Evolutionary conservation across 2,888 invertebrate species (phyloP).

Genomic region (Caenorhabditis sp.): DNA sequence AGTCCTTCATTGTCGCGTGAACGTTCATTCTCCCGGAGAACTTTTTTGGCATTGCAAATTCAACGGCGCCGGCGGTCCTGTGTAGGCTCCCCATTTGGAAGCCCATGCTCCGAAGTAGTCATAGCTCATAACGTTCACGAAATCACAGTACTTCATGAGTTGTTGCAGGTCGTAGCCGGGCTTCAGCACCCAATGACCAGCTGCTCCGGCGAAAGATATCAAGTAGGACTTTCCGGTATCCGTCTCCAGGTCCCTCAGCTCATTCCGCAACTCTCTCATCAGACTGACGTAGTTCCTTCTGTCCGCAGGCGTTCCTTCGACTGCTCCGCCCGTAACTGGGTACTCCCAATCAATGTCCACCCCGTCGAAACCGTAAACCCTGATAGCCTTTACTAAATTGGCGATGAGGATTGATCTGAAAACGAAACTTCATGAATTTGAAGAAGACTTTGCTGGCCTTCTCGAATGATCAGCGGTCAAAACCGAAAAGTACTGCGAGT

Average conservation of each 20-base stretch:
- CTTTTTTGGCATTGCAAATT: slow-evolving; percentile 73
- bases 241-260: slow-evolving; percentile 65
- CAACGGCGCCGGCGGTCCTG: slow-evolving; percentile 78
- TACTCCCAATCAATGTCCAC: slow-evolving; percentile 79
- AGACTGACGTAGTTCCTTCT: slow-evolving; percentile 75
- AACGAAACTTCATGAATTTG: neutral
- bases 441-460: no score
- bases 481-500: slow-evolving; percentile 74
- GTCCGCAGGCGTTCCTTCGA: slow-evolving; percentile 73
- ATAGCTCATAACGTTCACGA: slow-evolving; percentile 79
- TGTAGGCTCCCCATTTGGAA: slow-evolving; percentile 77
- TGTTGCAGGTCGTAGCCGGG: slow-evolving; percentile 76
- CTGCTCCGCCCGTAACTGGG: slow-evolving; percentile 76
- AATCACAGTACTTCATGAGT: slow-evolving; percentile 75
- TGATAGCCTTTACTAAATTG: slow-evolving; percentile 65
- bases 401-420: slow-evolving; percentile 64
- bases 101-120: slow-evolving; percentile 79
- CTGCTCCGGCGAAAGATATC: slow-evolving; percentile 78
- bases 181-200: slow-evolving; percentile 78
- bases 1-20: slow-evolving; percentile 78
- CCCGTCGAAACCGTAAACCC: slow-evolving; percentile 75
- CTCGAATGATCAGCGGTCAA: slow-evolving; percentile 68
- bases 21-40: slow-evolving; percentile 78
- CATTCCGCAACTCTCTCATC: slow-evolving; percentile 71
- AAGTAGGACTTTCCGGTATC: slow-evolving; percentile 60